phyloP scores from a whole-genome alignment of 2,797 vertebrate genomes.

The Halcyon smyrnensis region DNA sequence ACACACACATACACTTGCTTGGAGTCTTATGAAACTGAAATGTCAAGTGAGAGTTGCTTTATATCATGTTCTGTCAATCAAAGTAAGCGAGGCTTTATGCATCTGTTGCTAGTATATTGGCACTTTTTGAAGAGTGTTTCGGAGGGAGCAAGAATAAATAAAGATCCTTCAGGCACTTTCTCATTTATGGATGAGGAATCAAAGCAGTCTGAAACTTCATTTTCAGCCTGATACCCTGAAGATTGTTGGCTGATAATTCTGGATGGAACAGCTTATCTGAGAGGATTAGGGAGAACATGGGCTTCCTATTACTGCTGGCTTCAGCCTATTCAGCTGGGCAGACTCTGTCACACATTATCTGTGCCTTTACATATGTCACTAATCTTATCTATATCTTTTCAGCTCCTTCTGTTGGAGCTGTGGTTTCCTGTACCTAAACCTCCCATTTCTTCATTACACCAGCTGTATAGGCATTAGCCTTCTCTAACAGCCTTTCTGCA shows the following conservation, averaged over 20 bases:
- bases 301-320: slow-evolving; percentile 87
- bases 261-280: slow-evolving; percentile 87
- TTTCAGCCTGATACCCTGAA: slow-evolving; percentile 95
- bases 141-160: slow-evolving; percentile 87
- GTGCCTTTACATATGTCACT: slow-evolving; percentile 90
- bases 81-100: slow-evolving; percentile 84
- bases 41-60: slow-evolving; percentile 95
- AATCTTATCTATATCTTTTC: slow-evolving; percentile 90
- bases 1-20: slow-evolving; percentile 74
- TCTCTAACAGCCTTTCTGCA: slow-evolving; percentile 79
- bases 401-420: slow-evolving; percentile 83
- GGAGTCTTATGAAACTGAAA: slow-evolving; percentile 94
- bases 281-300: slow-evolving; percentile 87
- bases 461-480: slow-evolving; percentile 79
- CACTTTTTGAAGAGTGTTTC: slow-evolving; percentile 91
- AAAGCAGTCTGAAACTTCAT: slow-evolving; percentile 93
- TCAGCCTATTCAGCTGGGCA: slow-evolving; percentile 86
- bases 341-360: slow-evolving; percentile 86
- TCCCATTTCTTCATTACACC: slow-evolving; percentile 82
- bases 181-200: slow-evolving; percentile 89
- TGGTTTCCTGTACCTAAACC: slow-evolving; percentile 80
- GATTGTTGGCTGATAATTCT: slow-evolving; percentile 91
- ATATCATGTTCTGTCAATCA: slow-evolving; percentile 96
- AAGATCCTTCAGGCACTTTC: slow-evolving; percentile 89
- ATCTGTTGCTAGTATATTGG: slow-evolving; percentile 95